Conservation (phyloP, 92 coral and sea anemone genomes). For the Palythoa grandis region DNA sequence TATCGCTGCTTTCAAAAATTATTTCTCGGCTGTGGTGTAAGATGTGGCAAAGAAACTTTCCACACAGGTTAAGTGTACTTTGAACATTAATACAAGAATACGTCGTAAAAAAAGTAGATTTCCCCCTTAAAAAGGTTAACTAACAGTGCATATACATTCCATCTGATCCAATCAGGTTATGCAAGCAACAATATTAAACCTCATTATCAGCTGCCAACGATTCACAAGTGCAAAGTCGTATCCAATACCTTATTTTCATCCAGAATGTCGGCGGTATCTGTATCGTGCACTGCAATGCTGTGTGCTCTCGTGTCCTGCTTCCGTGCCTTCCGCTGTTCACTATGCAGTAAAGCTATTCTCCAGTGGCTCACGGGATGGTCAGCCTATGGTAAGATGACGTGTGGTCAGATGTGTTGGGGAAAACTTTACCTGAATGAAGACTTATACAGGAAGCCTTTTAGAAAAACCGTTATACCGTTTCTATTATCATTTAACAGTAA, state of each 20-base stretch:
- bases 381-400: slow-evolving; percentile 62
- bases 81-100: too few relatives aligned
- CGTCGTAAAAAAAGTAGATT: too few relatives aligned
- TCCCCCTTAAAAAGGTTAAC: too few relatives aligned
- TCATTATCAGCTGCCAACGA: slow-evolving; percentile 76
- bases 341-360: slow-evolving; percentile 83
- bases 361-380: slow-evolving; percentile 74
- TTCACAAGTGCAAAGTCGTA: slow-evolving; percentile 41
- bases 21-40: too few relatives aligned
- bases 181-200: slow-evolving; percentile 63
- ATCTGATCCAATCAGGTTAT: slow-evolving; percentile 59
- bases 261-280: slow-evolving; percentile 82
- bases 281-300: slow-evolving; percentile 75
- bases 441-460: not conserved
- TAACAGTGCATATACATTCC: too few relatives aligned
- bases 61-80: too few relatives aligned
- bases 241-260: slow-evolving; percentile 76
- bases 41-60: too few relatives aligned
- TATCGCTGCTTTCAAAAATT: too few relatives aligned
- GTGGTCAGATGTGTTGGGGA: not conserved
- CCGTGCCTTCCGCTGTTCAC: slow-evolving; percentile 72
- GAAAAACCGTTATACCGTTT: too few relatives aligned
- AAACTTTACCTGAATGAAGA: too few relatives aligned
- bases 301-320: slow-evolving; percentile 65
- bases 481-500: too few relatives aligned